Evolutionary conservation across 1,140 invertebrate species (phyloP).

Genomic region (Zaprionus africanus): DNA sequence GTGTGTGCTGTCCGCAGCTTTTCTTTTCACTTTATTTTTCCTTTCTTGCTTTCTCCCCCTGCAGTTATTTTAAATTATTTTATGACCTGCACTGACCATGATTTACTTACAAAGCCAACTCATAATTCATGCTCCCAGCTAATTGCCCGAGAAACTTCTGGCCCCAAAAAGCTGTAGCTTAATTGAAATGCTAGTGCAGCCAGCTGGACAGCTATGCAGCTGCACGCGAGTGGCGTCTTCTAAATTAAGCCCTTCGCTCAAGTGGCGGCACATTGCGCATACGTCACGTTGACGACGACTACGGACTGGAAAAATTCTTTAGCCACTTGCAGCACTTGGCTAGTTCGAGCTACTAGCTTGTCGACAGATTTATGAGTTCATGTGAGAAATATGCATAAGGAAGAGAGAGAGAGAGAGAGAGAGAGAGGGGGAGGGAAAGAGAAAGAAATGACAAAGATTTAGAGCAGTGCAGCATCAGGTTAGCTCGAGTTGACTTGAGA

Average conservation of each 20-base stretch:
- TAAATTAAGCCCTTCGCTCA: constrained; percentile 42
- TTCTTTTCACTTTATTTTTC: constrained; percentile 17
- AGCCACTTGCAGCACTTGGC: constrained; percentile 6
- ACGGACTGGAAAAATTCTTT: constrained; percentile 16
- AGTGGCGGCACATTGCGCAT: constrained; percentile 43
- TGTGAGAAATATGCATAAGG: not conserved
- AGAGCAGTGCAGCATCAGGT: constrained; percentile 9
- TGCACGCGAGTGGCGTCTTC: constrained; percentile 29
- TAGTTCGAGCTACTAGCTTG: constrained; percentile 6
- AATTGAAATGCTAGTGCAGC: constrained; percentile 38
- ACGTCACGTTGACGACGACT: constrained; percentile 51
- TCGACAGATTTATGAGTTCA: constrained; percentile 35
- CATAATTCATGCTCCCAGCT: constrained; percentile 42
- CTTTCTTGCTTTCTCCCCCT: not conserved
- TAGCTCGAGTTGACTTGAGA: constrained; percentile 10
- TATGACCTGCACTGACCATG: constrained; percentile 49
- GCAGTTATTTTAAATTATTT: constrained; percentile 57
- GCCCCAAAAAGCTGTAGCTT: constrained; percentile 15
- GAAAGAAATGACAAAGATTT: constrained; percentile 28
- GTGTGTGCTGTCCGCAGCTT: constrained; percentile 3
- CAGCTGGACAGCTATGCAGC: not conserved
- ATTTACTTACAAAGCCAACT: constrained; percentile 44
- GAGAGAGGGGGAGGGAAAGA: not conserved
- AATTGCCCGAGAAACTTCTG: constrained; percentile 34
- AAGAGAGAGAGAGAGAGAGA: not conserved